phyloP scores from a whole-genome alignment of 1,140 invertebrate genomes.

The Artemia franciscana region DNA sequence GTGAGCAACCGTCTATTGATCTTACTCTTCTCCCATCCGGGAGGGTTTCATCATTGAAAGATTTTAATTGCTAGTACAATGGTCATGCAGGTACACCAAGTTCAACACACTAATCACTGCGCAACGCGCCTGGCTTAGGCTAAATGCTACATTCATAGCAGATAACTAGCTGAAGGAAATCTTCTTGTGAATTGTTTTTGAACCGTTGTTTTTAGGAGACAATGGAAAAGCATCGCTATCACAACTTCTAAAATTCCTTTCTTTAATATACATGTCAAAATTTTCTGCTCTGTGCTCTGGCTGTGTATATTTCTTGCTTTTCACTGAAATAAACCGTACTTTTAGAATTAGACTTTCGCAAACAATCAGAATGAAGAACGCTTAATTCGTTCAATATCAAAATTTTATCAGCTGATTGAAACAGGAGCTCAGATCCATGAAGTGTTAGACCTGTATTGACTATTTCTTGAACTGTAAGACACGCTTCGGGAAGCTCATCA shows the following conservation, averaged over 20 bases:
- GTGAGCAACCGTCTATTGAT: constrained; percentile 48
- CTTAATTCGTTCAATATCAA: too few species aligned
- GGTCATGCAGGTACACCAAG: constrained; percentile 58
- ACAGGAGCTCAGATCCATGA: too few species aligned
- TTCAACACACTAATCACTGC: constrained; percentile 53
- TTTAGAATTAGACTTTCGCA: too few species aligned
- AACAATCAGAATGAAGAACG: too few species aligned
- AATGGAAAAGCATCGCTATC: too few species aligned
- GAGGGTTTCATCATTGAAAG: constrained; percentile 48
- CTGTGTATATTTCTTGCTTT: too few species aligned
- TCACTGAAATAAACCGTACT: too few species aligned
- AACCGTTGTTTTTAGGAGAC: background rate
- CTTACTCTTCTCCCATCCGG: constrained; percentile 42
- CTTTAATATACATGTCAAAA: too few species aligned
- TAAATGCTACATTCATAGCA: constrained; percentile 31
- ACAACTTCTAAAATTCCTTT: too few species aligned
- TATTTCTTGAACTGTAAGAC: constrained; percentile 57
- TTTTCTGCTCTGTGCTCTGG: too few species aligned
- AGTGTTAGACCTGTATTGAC: constrained; percentile 51
- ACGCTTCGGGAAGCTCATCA: constrained; percentile 56
- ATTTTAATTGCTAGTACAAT: constrained; percentile 52
- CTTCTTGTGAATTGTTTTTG: constrained; percentile 6
- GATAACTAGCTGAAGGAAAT: constrained; percentile 20
- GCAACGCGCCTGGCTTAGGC: constrained; percentile 39
- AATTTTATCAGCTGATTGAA: too few species aligned